phyloP scores from a whole-genome alignment of 1,140 invertebrate species.

The Lordiphosa clarofinis region DNA sequence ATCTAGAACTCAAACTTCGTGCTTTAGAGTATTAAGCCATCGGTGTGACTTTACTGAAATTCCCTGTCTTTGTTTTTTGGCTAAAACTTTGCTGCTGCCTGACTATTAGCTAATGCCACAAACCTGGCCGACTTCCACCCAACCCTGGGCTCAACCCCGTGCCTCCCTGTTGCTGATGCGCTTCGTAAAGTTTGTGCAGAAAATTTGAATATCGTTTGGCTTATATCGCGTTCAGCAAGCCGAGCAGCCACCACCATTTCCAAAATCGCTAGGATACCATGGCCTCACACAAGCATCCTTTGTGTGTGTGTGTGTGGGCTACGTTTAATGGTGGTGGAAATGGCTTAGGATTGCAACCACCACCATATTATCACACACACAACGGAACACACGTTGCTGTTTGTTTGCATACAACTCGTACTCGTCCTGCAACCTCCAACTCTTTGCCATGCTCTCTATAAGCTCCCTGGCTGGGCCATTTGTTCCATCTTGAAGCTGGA shows the following conservation, averaged over 20 bases:
- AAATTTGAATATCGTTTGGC: constrained; percentile 70
- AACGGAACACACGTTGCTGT: constrained; percentile 26
- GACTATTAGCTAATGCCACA: constrained; percentile 44
- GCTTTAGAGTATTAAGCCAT: too few species aligned
- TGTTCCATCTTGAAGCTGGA: constrained; percentile 48
- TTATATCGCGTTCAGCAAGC: constrained; percentile 20
- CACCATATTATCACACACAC: constrained; percentile 8
- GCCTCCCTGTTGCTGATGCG: constrained; percentile 53
- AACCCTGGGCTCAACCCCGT: constrained; percentile 10
- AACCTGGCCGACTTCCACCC: constrained; percentile 19
- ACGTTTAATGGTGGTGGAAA: constrained; percentile 61
- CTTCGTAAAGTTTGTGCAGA: constrained; percentile 72
- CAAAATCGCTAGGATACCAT: constrained; percentile 26
- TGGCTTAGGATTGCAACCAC: constrained; percentile 55
- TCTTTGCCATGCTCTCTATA: constrained; percentile 23
- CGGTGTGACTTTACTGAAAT: not conserved
- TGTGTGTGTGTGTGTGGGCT: constrained; percentile 23
- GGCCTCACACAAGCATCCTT: constrained; percentile 16
- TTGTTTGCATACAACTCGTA: constrained; percentile 58
- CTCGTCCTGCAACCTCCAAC: constrained; percentile 30
- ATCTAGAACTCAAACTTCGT: too few species aligned
- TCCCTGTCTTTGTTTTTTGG: constrained; percentile 23
- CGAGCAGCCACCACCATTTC: constrained; percentile 16
- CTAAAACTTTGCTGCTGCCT: constrained; percentile 33
- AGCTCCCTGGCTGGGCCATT: constrained; percentile 53